These are phyloP conservation scores for Notospermus geniculatus DNA, from an alignment of 1,140 invertebrate species.

Conservation along the genomic window DNA sequence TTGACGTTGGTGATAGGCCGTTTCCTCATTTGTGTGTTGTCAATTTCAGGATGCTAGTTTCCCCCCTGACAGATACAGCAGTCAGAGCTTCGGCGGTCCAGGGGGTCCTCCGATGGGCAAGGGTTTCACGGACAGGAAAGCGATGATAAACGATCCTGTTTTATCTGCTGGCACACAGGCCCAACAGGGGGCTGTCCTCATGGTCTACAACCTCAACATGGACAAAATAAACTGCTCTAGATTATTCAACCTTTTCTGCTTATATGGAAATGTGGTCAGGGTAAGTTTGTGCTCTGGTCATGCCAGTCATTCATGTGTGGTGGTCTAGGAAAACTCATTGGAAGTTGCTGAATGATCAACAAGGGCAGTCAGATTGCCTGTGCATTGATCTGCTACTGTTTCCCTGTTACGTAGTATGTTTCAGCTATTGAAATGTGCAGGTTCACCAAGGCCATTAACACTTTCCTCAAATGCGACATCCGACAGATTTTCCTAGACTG, in stretches of 20 bases:
- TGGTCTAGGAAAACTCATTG: no score
- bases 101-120: neutral
- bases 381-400: no score
- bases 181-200: conserved; percentile 86
- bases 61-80: neutral
- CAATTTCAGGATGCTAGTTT: neutral
- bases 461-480: no score
- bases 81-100: neutral
- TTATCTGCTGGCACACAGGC: conserved; percentile 46
- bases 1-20: no score
- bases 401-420: no score
- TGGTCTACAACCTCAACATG: conserved; percentile 95
- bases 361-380: no score
- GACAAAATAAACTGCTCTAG: conserved; percentile 92
- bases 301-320: no score
- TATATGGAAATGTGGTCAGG: conserved; percentile 96
- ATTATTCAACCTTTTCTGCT: conserved; percentile 98
- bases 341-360: no score
- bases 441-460: no score
- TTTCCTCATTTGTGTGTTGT: no score
- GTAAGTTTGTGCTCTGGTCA: conserved; percentile 66
- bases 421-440: no score
- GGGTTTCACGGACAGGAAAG: conserved; percentile 16
- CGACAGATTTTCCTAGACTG: no score
- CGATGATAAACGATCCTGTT: conserved; percentile 29